Conservation (phyloP, 53 echinoderm and acorn worm species). For the Henricia sp. region DNA sequence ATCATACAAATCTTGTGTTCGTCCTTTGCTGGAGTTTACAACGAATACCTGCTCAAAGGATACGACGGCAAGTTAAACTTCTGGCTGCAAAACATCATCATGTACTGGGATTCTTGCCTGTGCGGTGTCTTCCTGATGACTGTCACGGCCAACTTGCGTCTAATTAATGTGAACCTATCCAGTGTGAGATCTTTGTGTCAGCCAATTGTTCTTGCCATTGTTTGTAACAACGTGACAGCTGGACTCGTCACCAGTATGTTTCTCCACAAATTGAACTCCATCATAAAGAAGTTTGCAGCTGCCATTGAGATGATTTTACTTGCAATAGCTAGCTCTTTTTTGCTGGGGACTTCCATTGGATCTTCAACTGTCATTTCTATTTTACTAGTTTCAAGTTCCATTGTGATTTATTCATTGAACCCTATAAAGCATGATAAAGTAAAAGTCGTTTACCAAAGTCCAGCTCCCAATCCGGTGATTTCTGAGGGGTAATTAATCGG, state of each 20-base stretch:
- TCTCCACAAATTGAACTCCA: constrained; percentile 81
- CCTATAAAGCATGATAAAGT: constrained; percentile 41
- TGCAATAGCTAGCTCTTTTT: constrained; percentile 57
- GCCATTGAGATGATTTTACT: constrained; percentile 77
- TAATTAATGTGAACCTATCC: background rate
- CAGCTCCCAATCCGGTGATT: background rate
- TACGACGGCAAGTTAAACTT: constrained; percentile 60
- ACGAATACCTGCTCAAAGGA: constrained; percentile 83
- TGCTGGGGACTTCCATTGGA: constrained; percentile 69
- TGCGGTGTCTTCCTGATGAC: constrained; percentile 63
- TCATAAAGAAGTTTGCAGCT: constrained; percentile 92
- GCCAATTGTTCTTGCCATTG: constrained; percentile 65
- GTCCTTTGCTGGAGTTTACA: constrained; percentile 92
- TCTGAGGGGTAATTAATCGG: too few species aligned
- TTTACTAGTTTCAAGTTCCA: constrained; percentile 58
- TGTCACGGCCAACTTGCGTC: background rate
- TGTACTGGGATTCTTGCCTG: constrained; percentile 79
- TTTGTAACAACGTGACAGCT: constrained; percentile 70
- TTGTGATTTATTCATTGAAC: constrained; percentile 74
- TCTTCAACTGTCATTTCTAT: constrained; percentile 66
- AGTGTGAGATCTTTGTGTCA: constrained; percentile 38
- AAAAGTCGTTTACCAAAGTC: background rate
- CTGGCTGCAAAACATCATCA: constrained; percentile 96
- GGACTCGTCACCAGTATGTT: constrained; percentile 94
- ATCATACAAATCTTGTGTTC: constrained; percentile 79